phyloP scores from a whole-genome alignment of 1,140 invertebrate genomes.

The Drosophila murphyi region DNA sequence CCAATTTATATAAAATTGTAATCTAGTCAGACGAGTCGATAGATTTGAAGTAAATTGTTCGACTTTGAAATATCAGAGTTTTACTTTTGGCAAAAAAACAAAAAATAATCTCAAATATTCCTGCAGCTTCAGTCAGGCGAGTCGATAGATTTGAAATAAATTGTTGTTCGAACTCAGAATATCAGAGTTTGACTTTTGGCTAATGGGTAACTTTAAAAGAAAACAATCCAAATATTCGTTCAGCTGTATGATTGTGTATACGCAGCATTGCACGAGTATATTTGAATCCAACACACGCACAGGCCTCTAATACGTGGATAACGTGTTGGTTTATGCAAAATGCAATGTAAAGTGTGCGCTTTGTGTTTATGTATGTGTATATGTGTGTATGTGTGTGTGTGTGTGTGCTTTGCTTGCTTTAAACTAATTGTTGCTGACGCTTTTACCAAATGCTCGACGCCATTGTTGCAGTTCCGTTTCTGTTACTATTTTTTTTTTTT shows the following conservation, averaged over 20 bases:
- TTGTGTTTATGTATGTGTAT: conserved; percentile 6
- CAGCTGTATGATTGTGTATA: conserved; percentile 43
- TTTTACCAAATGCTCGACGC: conserved; percentile 60
- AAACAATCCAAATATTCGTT: conserved; percentile 1
- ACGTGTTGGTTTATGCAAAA: conserved; percentile 69
- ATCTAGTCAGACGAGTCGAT: no score
- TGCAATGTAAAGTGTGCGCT: conserved; percentile 27
- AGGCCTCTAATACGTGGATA: conserved; percentile 44
- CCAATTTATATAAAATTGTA: no score
- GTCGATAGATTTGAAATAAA: no score
- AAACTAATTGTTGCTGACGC: conserved; percentile 69
- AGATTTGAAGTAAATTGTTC: no score
- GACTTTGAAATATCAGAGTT: no score
- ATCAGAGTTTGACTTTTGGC: no score
- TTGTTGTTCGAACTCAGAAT: no score
- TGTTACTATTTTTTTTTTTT: conserved; percentile 3
- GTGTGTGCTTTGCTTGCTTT: conserved; percentile 47
- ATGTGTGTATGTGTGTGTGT: conserved; percentile 9
- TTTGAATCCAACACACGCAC: conserved; percentile 32
- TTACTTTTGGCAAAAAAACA: no score
- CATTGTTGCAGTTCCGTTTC: conserved; percentile 34
- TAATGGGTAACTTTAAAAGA: background rate
- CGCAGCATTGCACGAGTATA: conserved; percentile 39
- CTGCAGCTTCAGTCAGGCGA: no score
- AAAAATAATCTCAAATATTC: no score